Percentiles rank a stretch among this genome's conserved stretches.
These are phyloP conservation scores for Orius insidiosus DNA, from an alignment of 1,140 invertebrate genomes.

Conservation along the genomic window DNA sequence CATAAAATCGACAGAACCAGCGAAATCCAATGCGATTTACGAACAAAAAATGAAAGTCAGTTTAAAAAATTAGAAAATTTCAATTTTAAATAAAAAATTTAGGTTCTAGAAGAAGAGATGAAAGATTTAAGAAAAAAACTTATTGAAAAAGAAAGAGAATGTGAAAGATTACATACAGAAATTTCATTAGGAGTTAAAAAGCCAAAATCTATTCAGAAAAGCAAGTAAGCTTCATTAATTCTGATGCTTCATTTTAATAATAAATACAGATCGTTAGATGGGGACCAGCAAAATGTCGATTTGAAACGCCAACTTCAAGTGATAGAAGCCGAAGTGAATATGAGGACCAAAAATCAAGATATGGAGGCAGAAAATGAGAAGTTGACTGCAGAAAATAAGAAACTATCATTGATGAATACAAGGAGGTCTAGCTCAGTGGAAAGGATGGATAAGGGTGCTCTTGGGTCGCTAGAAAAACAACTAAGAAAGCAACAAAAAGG, in stretches of 20 bases:
- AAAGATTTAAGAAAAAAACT: slow-evolving; percentile 53
- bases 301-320: slow-evolving; percentile 52
- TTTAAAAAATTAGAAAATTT: background rate
- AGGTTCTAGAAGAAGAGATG: slow-evolving; percentile 48
- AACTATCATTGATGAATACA: slow-evolving; percentile 34
- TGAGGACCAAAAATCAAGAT: slow-evolving; percentile 41
- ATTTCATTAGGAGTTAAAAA: slow-evolving; percentile 41
- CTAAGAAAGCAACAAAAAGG: slow-evolving; percentile 38
- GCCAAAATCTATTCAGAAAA: slow-evolving; percentile 38
- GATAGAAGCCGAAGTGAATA: slow-evolving; percentile 50
- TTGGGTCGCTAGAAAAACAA: slow-evolving; percentile 42
- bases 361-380: slow-evolving; percentile 60
- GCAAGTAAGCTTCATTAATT: slow-evolving; percentile 38
- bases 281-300: slow-evolving; percentile 42
- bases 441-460: slow-evolving; percentile 1
- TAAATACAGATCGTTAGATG: slow-evolving; percentile 43
- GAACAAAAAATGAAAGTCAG: slow-evolving; percentile 48
- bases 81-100: slow-evolving; percentile 15
- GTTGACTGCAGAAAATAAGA: slow-evolving; percentile 50
- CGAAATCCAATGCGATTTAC: slow-evolving; percentile 29
- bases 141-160: slow-evolving; percentile 66
- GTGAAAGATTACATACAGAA: slow-evolving; percentile 55
- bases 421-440: slow-evolving; percentile 22
- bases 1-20: slow-evolving; percentile 24
- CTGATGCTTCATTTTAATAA: no score